Base-by-base conservation (phyloP, 2,113 vertebrate genomes). In the Melanotaenia duboulayi region DNA sequence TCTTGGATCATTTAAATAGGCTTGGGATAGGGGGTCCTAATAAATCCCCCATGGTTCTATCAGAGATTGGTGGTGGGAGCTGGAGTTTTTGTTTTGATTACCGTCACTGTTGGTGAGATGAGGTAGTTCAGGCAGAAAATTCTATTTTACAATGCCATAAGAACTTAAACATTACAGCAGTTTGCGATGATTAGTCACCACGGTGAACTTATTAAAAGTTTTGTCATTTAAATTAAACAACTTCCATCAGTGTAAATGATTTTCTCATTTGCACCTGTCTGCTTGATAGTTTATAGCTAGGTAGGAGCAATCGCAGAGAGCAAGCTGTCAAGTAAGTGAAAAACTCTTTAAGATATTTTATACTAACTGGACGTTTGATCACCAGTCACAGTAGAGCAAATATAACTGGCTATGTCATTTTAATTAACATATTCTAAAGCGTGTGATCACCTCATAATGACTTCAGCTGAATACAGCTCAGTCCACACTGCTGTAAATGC, bases 111-210 rank as follows among this genome's bases (percentile, higher is more conserved):
- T 93, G 92, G 91, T 80, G 86, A 91, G 90, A 93, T 83, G 90
- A 83, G 83, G 81, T 84, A 94, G 90, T 89, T 92, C 84, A 91
- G 92, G 92, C 91, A 94, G 91, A 93, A 92, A 92, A 93, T 92
- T 91, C 89, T 84, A 82, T 93, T 92, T 92, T 76, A 90, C 90
- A 83, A 89, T 88, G 88, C 83, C 78, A 89, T 89, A 78, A 88
- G 83, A 91, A 91, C 90, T 87, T 91, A 87, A 89, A 89, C 86
- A 83, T 90, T 87, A 77, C 55, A 14, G 76, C 78, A 28, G 71
- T 77, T 78, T 82, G 85, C 28, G 51, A 66, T 80, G 80, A 90
- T 92, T 91, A 88, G 87, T 91, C 88, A 86, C 90, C 87, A 82
- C 82, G 32, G 92, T 76, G 90, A 90, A 73, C 82, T 82, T 90